Evolutionary conservation across 2,797 vertebrate species (phyloP).

Genomic region (Eidolon dupreanum): DNA sequence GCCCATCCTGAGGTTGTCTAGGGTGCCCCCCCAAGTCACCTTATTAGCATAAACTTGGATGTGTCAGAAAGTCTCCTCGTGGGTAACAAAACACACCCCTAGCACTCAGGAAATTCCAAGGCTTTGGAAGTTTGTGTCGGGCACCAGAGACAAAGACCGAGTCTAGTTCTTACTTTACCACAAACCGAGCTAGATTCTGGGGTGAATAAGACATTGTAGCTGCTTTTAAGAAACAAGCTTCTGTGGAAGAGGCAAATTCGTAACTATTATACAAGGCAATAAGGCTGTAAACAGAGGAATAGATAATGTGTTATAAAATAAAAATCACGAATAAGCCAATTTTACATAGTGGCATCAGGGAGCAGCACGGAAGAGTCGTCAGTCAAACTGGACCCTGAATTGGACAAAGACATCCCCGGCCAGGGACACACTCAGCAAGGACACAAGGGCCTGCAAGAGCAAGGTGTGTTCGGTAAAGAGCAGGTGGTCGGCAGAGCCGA

Average conservation of each 20-base stretch:
- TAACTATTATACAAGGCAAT: neutral
- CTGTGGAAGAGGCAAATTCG: neutral
- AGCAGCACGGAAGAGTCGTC: neutral
- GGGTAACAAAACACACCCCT: neutral
- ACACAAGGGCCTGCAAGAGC: neutral
- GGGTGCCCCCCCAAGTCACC: neutral
- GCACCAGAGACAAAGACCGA: neutral
- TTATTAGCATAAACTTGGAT: neutral
- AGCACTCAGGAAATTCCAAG: neutral
- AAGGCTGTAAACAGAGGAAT: neutral
- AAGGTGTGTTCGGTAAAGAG: fast-evolving
- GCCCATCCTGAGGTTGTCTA: neutral
- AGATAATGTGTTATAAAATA: neutral
- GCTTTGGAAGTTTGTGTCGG: neutral
- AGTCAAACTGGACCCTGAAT: neutral
- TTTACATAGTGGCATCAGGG: neutral
- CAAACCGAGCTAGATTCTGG: neutral
- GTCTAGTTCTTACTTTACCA: neutral
- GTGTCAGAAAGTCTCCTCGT: neutral
- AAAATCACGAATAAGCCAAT: neutral
- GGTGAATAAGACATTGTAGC: neutral
- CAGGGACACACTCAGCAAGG: too few species aligned
- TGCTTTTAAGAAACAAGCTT: neutral
- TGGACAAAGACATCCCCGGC: neutral
- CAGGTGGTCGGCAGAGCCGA: neutral